Base-by-base conservation (phyloP, 1,140 invertebrate species). In the Zaprionus lachaisei region DNA sequence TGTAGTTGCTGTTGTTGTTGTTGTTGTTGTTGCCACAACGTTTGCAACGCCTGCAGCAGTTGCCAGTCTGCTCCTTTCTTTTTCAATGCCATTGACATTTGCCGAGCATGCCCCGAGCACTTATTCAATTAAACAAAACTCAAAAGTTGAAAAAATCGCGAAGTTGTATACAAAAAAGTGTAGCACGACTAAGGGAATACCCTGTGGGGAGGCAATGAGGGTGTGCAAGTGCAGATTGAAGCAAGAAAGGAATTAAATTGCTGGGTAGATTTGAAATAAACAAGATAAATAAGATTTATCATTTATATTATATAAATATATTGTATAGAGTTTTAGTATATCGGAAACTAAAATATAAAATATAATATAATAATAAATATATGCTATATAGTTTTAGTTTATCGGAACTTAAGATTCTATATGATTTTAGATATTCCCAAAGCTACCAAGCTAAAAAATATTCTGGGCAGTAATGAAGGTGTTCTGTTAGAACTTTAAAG, bases 101-200 rank as follows among this genome's bases (percentile, higher is more conserved):
- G 58, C 49, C 47, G 63, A 62, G 74, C 73, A 49, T 56, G 49
- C 61, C 49, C 64, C 55, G 26, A 44, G 22, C 82, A 89, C 65
- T 87, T 81, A 87, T 87, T 87, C 84, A 87, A 87, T 87, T 87
- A 89, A 84, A 81, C 85, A 84, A 84, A 89, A 81, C 47, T 17
- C 15, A 80, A 73, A 67, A 51, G 47, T 51, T 51, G 22, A 24
- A 28, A 73, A 49, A 22, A 44, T 1, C 47, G 20, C 20, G 9
- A 12, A 22, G 47, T 5, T 22, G 4, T 51, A 9, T 51, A 9
- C 12, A 11, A 11, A 17, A 17, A 17, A 17, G 11, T 12, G 4
- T 14, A 5, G 1, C 9, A 5, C 47, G 20, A 22, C 20, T 51
- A 24, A 4, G 7, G n/a, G 20, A 0, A 51, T 24, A 51, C 22